Evolutionary conservation across 2,113 vertebrate genomes (phyloP), one percentile per base, ranked within the genome.

Genomic region (Cyanistes caeruleus): DNA sequence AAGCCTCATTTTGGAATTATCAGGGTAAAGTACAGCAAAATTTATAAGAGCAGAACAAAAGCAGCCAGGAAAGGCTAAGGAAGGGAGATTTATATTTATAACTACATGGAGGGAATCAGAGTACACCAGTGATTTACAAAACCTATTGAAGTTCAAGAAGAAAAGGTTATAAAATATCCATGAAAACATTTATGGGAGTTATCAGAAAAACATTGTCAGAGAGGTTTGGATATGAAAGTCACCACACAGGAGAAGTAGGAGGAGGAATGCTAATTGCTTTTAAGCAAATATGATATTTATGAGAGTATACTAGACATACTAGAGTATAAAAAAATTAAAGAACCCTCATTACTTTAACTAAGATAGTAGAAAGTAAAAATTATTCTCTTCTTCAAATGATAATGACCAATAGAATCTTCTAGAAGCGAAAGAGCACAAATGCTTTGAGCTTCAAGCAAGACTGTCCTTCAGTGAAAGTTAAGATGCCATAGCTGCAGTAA

Each of bases 401-500:
- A 69, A 31, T 1, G 2, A 84, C 3, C 11, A 44, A 16, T 30
- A 64, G 14, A 21, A 15, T 37, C 15, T 77, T 56, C 52, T 62
- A 63, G 30, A 86, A 64, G 18, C 6, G 22, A 91, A 86, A 56
- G 35, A 35, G 19, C 35, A 75, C 55, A 65, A 72, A 0, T 27
- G 20, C 4, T 46, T 53, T 7, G 62, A 33, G 19, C 17, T 27
- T 4, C 19, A 56, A 69, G 12, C 9, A 56, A 70, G 48, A 16
- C 10, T 53, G 28, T 4, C 31, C 22, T 75, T 70, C 51, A 63
- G 51, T 30, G 44, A 15, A 64, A 72, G 33, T 15, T 24, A 19
- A 0, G 7, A n/a, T 2, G 3, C 10, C 12, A 9, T 5, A 17
- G 9, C 4, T 51, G 25, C 43, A 74, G 5, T 15, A 53, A n/a